Evolutionary conservation across 2,113 vertebrate genomes (phyloP), one percentile per base, ranked within the genome.

Genomic region (Entosphenus tridentatus): DNA sequence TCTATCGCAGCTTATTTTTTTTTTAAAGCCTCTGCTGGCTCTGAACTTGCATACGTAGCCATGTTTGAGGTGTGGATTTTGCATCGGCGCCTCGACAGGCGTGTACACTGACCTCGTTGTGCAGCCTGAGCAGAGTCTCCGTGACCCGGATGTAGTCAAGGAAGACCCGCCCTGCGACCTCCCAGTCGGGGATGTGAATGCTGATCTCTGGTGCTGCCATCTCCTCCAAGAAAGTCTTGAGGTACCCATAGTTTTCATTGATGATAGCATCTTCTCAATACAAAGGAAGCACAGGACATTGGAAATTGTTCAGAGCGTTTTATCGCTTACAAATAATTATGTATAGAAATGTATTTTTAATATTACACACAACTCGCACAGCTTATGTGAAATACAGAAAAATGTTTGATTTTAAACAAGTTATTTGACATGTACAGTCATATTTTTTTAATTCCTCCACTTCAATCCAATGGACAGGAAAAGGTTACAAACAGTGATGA

Each of bases 171-270:
- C 93, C 93, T 0, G 86, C 83, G 0, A 78, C 80, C 73, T 95
- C 90, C 93, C 93, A 98, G 78, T 89, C 88, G 77, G 90, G 93
- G 78, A 98, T 89, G 71, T 85, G 80, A 0, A 74, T 62, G 9
- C 86, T 83, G 70, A 79, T 84, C 68, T 95, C 84, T 0, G 87
- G 84, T 3, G 79, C 74, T 0, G 83, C 80, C 56, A 98, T 80
- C 1, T 87, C 89, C 67, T 90, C 87, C 77, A 98, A 76, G 79
- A 95, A 95, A 1, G 86, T 83, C 72, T 86, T 83, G 67, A 98
- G 81, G 77, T 88, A 95, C 73, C 81, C 81, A 73, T 91, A 88
- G 78, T 93, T 87, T 70, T 95, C 93, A 2, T 95, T 93, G 73
- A 96, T 87, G 67, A 98, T 89, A 70, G 90, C 91, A 65, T 95